Percentiles rank a stretch among this genome's conserved stretches.
These are phyloP conservation scores for Coenonympha arcania DNA, from an alignment of 2,888 invertebrate genomes.

Conservation along the genomic window DNA sequence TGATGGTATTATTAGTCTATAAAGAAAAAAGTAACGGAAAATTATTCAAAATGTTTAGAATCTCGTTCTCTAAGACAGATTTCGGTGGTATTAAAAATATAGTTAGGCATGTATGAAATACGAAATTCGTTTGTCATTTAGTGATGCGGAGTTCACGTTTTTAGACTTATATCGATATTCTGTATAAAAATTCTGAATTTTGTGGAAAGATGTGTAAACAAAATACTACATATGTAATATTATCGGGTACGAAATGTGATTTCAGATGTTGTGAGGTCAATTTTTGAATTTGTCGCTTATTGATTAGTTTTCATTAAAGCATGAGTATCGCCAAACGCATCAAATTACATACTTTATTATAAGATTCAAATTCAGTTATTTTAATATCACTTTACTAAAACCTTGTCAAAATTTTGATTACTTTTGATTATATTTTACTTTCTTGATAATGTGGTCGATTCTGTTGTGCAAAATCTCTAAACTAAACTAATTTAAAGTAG, in stretches of 20 bases:
- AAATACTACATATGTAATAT: no score
- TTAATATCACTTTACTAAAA: constrained; percentile 4
- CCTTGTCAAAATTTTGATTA: not conserved
- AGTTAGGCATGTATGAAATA: constrained; percentile 60
- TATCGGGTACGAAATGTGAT: constrained; percentile 60
- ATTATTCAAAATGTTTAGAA: constrained; percentile 66
- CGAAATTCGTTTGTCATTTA: constrained; percentile 54
- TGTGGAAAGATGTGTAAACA: constrained; percentile 52
- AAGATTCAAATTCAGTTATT: constrained; percentile 8
- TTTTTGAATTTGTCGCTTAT: constrained; percentile 31
- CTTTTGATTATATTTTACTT: not conserved
- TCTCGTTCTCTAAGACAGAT: constrained; percentile 63
- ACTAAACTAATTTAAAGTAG: no score
- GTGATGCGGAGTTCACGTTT: constrained; percentile 61
- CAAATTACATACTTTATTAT: constrained; percentile 8
- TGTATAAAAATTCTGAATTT: constrained; percentile 66
- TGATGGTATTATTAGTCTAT: constrained; percentile 71
- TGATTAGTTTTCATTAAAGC: constrained; percentile 41
- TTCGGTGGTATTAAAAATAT: constrained; percentile 54
- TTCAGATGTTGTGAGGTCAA: constrained; percentile 37
- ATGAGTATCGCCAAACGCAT: constrained; percentile 23
- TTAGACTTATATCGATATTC: constrained; percentile 59
- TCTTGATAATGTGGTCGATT: no score
- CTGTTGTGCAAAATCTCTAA: no score
- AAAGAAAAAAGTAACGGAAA: constrained; percentile 52